Percentiles rank a stretch among this genome's conserved stretches.
Conservation (phyloP, 2,888 invertebrate genomes). For the Steinernema hermaphroditum region DNA sequence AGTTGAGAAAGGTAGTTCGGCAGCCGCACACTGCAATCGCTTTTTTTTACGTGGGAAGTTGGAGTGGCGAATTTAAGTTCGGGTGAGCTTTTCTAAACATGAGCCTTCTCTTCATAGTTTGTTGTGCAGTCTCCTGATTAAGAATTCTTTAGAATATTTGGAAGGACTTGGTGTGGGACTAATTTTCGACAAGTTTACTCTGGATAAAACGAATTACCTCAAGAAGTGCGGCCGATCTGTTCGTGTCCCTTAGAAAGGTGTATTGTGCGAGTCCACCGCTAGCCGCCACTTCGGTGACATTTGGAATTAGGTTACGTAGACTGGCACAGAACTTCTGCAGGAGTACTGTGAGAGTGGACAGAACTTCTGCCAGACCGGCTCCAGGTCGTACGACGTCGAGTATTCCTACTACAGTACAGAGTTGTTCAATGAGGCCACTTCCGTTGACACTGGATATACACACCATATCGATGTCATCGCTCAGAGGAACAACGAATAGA, state of each 20-base stretch:
- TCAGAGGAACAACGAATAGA: constrained; percentile 11
- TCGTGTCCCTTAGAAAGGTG: constrained; percentile 10
- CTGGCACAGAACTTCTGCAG: background rate
- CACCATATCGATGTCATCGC: constrained; percentile 14
- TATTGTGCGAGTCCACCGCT: constrained; percentile 2
- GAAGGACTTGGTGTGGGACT: too few species aligned
- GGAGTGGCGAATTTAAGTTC: too few species aligned
- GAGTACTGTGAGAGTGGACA: background rate
- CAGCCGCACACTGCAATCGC: too few species aligned
- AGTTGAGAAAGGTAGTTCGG: too few species aligned
- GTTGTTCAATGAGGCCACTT: constrained; percentile 11
- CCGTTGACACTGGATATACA: constrained; percentile 24
- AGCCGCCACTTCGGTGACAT: background rate
- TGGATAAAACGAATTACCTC: too few species aligned
- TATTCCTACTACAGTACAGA: background rate
- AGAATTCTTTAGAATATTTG: too few species aligned
- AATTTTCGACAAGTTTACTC: too few species aligned
- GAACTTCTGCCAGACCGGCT: background rate
- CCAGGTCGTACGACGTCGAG: background rate
- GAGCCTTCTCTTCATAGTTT: too few species aligned
- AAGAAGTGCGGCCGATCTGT: background rate
- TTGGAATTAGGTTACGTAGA: background rate
- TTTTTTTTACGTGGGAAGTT: too few species aligned
- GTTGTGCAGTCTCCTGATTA: too few species aligned
- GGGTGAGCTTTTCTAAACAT: too few species aligned